Evolutionary conservation across 1,140 invertebrate species (phyloP).

Genomic region (Psilanteris sp.): DNA sequence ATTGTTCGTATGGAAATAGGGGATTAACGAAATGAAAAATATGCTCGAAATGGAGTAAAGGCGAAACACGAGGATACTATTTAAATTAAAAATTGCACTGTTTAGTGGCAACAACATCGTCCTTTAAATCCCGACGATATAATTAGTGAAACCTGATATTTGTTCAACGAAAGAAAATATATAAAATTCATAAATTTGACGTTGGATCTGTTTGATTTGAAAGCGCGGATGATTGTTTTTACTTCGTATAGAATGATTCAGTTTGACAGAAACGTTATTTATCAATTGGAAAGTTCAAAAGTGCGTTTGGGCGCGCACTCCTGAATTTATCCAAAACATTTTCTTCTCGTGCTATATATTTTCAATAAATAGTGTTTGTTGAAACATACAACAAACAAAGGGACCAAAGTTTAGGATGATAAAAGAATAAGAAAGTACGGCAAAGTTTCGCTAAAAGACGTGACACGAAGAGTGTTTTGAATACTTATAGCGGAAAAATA

Average conservation of each 20-base stretch:
- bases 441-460: slow-evolving; percentile 39
- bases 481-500: slow-evolving; percentile 35
- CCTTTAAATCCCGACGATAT: too few relatives aligned
- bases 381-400: slow-evolving; percentile 41
- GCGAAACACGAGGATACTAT: too few relatives aligned
- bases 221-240: too few relatives aligned
- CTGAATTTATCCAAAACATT: slow-evolving; percentile 18
- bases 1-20: slow-evolving; percentile 54
- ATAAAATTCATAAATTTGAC: too few relatives aligned
- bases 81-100: slow-evolving; percentile 6
- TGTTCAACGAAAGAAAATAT: too few relatives aligned
- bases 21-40: slow-evolving; percentile 43
- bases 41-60: slow-evolving; percentile 5
- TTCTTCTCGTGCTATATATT: slow-evolving; percentile 19
- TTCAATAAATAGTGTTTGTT: slow-evolving; percentile 39
- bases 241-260: too few relatives aligned
- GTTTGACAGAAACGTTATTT: too few relatives aligned
- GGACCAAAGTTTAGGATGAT: slow-evolving; percentile 44
- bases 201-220: too few relatives aligned
- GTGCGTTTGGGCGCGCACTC: background rate
- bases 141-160: too few relatives aligned
- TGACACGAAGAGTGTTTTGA: slow-evolving; percentile 18
- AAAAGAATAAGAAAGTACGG: slow-evolving; percentile 33
- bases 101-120: too few relatives aligned
- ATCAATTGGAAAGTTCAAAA: slow-evolving; percentile 1